phyloP scores from a whole-genome alignment of 1,140 invertebrate genomes.

The Atta texana region DNA sequence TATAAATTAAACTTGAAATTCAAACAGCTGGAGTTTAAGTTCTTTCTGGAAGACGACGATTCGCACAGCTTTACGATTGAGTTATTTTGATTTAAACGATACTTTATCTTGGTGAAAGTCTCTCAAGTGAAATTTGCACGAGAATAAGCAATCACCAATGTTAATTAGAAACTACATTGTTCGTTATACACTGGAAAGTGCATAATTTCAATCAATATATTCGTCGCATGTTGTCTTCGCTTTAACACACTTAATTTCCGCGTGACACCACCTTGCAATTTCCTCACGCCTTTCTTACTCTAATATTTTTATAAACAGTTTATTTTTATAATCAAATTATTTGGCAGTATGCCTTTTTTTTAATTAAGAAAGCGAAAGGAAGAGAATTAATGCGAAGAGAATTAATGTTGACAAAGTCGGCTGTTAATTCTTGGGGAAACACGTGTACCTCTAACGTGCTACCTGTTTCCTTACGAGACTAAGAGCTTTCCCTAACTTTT shows the following conservation, averaged over 20 bases:
- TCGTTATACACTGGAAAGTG: not conserved
- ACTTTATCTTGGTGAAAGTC: constrained; percentile 3
- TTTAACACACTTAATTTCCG: not conserved
- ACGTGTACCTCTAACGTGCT: constrained; percentile 42
- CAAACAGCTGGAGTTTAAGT: not conserved
- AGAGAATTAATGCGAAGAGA: not conserved
- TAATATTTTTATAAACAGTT: constrained; percentile 1
- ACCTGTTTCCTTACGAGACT: not conserved
- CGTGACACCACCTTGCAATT: not conserved
- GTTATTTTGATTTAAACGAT: constrained; percentile 20
- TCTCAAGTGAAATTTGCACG: constrained; percentile 23
- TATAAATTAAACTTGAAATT: constrained; percentile 3
- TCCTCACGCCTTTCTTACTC: not conserved
- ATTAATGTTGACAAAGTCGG: not conserved
- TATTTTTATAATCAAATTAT: not conserved
- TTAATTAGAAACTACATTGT: constrained; percentile 25
- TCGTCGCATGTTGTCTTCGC: not conserved
- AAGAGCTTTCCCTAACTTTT: constrained; percentile 19
- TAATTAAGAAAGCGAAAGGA: not conserved
- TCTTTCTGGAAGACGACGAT: not conserved
- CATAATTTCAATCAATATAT: constrained; percentile 6
- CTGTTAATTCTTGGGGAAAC: constrained; percentile 34
- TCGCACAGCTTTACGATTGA: constrained; percentile 22
- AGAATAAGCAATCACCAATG: not conserved
- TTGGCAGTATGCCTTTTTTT: not conserved